A percentile compares a stretch with the other conserved stretches of the same genome.
These are phyloP conservation scores for Vanessa cardui DNA, from an alignment of 2,888 invertebrate species.

Conservation along the genomic window DNA sequence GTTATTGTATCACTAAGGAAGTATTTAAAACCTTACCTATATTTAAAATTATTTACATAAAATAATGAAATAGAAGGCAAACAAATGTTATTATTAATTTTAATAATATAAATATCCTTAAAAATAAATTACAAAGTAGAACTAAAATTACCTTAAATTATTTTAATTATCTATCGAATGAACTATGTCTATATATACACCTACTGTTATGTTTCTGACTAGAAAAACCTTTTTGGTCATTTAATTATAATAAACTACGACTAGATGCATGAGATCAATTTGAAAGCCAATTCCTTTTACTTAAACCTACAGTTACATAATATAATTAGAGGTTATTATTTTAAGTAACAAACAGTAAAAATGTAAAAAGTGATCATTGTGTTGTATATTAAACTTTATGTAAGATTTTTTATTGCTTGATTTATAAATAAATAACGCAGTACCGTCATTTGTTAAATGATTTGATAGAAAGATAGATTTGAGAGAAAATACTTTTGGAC, in stretches of 20 bases:
- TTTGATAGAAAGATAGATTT: too few species aligned
- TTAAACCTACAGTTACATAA: slow-evolving; percentile 22
- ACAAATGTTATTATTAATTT: neutral
- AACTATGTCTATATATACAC: slow-evolving; percentile 8
- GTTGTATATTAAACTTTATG: neutral
- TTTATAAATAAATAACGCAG: slow-evolving; percentile 19
- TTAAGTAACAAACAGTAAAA: slow-evolving; percentile 14
- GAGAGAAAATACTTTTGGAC: too few species aligned
- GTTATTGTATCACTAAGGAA: slow-evolving; percentile 7
- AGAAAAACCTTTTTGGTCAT: slow-evolving; percentile 24
- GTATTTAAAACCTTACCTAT: neutral
- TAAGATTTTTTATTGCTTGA: slow-evolving; percentile 25
- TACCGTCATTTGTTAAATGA: slow-evolving; percentile 5
- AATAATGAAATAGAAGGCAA: neutral
- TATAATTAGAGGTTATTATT: neutral
- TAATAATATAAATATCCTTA: neutral
- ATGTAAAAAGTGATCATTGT: slow-evolving; percentile 25
- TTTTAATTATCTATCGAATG: neutral
- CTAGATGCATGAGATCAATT: slow-evolving; percentile 66
- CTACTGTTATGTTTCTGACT: slow-evolving; percentile 13
- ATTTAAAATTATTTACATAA: neutral
- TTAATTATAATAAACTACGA: slow-evolving; percentile 42
- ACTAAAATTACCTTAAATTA: slow-evolving; percentile 3
- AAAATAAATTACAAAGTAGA: neutral
- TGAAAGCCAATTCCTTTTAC: slow-evolving; percentile 60